A percentile compares a stretch with the other conserved stretches of the same genome.
Evolutionary conservation across 2,888 invertebrate species (phyloP).

Genomic region (Drosophila mimica): DNA sequence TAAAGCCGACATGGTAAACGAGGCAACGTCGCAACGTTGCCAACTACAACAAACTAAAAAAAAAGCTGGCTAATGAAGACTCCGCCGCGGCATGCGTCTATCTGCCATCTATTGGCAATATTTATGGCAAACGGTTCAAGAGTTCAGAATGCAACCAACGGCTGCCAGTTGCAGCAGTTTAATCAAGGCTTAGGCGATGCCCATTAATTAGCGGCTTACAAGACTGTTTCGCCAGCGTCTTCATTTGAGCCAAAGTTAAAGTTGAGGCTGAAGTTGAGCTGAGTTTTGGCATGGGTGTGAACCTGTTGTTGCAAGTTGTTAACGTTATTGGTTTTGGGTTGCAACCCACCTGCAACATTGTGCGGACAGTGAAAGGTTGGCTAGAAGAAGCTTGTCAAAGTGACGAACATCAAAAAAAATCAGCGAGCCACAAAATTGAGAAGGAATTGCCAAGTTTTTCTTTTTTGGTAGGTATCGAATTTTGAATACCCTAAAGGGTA

Average conservation of each 20-base stretch:
- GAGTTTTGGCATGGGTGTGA: conserved; percentile 44
- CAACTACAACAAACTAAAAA: conserved; percentile 37
- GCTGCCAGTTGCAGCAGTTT: conserved; percentile 58
- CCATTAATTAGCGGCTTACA: conserved; percentile 74
- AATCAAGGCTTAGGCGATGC: conserved; percentile 64
- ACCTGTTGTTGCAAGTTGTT: conserved; percentile 49
- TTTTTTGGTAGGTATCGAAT: not conserved
- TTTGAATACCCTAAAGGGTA: not conserved
- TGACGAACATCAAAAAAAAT: conserved; percentile 35
- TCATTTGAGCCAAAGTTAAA: conserved; percentile 27
- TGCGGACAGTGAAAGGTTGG: conserved; percentile 64
- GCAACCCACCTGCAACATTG: conserved; percentile 18
- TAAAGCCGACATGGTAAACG: conserved; percentile 77
- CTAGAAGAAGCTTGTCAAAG: conserved; percentile 30
- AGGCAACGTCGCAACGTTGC: conserved; percentile 22
- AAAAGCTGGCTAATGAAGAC: conserved; percentile 15
- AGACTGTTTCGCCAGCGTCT: conserved; percentile 38
- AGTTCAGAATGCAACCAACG: conserved; percentile 62
- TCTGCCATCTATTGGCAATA: conserved; percentile 74
- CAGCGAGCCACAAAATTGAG: not conserved
- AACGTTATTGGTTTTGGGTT: conserved; percentile 9
- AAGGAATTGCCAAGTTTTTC: not conserved
- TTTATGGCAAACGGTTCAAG: conserved; percentile 75
- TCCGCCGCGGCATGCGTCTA: conserved; percentile 42
- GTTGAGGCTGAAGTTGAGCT: not conserved